These are phyloP conservation scores for Hoplodrina ambigua DNA, from an alignment of 2,888 invertebrate genomes.

Conservation along the genomic window DNA sequence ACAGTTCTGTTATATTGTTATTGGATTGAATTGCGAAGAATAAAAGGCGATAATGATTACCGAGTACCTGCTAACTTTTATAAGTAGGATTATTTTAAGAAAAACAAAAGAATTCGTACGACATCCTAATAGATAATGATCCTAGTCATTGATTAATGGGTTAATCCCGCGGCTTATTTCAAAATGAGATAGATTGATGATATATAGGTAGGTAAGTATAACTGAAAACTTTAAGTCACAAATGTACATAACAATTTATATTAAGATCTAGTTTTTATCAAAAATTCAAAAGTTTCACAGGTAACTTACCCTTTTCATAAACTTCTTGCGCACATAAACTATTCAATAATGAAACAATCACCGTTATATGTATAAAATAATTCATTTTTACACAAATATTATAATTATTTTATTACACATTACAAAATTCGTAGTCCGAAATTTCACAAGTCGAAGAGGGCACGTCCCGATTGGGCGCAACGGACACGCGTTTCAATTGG, in stretches of 20 bases:
- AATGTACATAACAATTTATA: neutral
- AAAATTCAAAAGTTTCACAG: neutral
- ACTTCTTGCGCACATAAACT: conserved; percentile 74
- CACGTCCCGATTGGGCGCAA: conserved; percentile 80
- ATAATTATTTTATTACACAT: conserved; percentile 63
- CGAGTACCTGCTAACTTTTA: too few relatives aligned
- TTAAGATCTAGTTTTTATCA: neutral
- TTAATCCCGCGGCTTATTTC: neutral
- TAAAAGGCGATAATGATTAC: too few relatives aligned
- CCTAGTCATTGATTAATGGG: neutral
- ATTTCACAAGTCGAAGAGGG: conserved; percentile 74
- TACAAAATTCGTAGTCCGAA: conserved; percentile 73
- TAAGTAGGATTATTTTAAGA: too few relatives aligned
- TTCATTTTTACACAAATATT: conserved; percentile 72
- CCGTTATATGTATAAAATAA: conserved; percentile 64
- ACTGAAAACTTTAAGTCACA: neutral
- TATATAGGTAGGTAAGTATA: neutral
- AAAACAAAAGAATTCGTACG: neutral
- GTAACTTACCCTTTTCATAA: conserved; percentile 76
- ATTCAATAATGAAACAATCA: conserved; percentile 70
- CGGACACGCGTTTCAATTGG: conserved; percentile 89
- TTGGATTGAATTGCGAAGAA: too few relatives aligned
- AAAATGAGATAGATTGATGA: neutral
- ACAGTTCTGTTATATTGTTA: too few relatives aligned
- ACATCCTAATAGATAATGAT: neutral